Evolutionary conservation across 1,140 invertebrate genomes (phyloP), one percentile per base, ranked within the genome.

Genomic region (Drosophila pruinosa): DNA sequence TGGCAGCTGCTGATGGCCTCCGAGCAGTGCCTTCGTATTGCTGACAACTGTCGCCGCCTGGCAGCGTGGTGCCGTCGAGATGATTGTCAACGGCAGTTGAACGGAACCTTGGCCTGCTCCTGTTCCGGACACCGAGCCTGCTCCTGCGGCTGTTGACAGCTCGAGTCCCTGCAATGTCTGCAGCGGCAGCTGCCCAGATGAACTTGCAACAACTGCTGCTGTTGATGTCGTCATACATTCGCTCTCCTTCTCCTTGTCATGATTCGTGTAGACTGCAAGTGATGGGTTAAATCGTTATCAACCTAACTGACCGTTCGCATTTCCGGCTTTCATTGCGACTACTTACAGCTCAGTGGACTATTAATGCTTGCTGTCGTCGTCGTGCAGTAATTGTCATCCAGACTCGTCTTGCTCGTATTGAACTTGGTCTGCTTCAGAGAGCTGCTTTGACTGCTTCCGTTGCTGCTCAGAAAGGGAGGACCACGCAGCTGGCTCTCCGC

Each of bases 271-370:
- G 75, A 90, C 91, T 91, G 75, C 50, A 69, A 77, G n/a, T 8
- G n/a, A 36, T 34, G 39, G 22, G 45, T 41, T 54, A 39, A 45
- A 48, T 15, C 43, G 34, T 5, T 6, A n/a, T 21, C 26, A 48
- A 4, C 15, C 28, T 31, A 10, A 31, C 28, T 6, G 0, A 34
- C 31, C 12, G 31, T 12, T 4, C 21, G 6, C n/a, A 47, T 12
- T 3, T n/a, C n/a, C 10, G 17, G 5, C 41, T 22, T n/a, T 19
- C 28, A 21, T n/a, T 28, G 22, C 6, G 7, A 15, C 43, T 50
- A 92, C 92, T 92, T 89, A 93, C 93, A 92, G 81, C 89, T 93
- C 38, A 93, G 69, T 56, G 92, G 92, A 79, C 91, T 93, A 63
- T 92, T 92, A 62, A 92, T 91, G 53, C 92, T 79, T 10, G 81